These are phyloP conservation scores for Mimumesa dahlbomi DNA, from an alignment of 2,888 invertebrate species.

Conservation along the genomic window DNA sequence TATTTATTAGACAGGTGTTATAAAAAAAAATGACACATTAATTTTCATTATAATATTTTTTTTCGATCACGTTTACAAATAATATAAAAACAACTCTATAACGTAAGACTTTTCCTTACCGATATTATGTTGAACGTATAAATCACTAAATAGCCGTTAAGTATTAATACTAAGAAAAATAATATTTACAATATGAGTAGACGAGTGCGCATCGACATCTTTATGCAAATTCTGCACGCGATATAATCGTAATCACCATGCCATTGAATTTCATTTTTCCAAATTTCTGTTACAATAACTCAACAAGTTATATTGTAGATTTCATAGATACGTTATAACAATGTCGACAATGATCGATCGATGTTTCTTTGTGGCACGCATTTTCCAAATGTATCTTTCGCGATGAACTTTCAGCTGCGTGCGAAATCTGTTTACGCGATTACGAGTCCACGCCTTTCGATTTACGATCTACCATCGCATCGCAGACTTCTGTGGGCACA, in stretches of 20 bases:
- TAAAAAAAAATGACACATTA: slow-evolving; percentile 1
- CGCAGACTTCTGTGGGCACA: slow-evolving; percentile 31
- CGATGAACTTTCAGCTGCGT: slow-evolving; percentile 29
- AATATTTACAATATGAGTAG: slow-evolving; percentile 62
- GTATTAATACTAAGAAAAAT: slow-evolving; percentile 56
- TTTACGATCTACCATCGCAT: slow-evolving; percentile 21
- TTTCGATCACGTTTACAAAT: slow-evolving; percentile 62
- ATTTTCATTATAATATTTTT: slow-evolving; percentile 49
- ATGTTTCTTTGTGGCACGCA: no score
- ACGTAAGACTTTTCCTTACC: slow-evolving; percentile 57
- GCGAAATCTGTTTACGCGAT: slow-evolving; percentile 39
- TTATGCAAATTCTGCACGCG: no score
- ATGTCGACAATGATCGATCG: slow-evolving; percentile 24
- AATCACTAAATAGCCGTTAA: slow-evolving; percentile 53
- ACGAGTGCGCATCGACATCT: slow-evolving; percentile 45
- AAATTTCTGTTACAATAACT: no score
- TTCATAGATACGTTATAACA: slow-evolving; percentile 15
- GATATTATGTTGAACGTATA: slow-evolving; percentile 41
- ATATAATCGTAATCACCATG: no score
- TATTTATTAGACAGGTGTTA: neutral
- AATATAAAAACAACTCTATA: slow-evolving; percentile 63
- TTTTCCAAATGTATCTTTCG: neutral
- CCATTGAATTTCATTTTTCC: no score
- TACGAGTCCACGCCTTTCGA: slow-evolving; percentile 41
- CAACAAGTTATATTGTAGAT: neutral